Evolutionary conservation across 2,797 vertebrate genomes (phyloP).

Genomic region (Arrhamphus sclerolepis): DNA sequence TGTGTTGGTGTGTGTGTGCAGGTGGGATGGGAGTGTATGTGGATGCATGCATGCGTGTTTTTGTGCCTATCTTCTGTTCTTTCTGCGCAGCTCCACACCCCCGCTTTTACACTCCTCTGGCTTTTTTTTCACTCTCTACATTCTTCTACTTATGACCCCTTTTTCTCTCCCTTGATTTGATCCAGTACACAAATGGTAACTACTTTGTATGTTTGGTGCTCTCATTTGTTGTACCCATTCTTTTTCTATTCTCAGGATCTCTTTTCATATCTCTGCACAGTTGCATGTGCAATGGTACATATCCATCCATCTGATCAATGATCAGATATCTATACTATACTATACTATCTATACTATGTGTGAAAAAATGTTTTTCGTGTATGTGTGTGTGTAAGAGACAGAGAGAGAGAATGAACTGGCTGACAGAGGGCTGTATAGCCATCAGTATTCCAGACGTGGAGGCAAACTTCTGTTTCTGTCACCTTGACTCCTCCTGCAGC

Average conservation of each 20-base stretch:
- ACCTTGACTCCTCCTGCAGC: conserved; percentile 75
- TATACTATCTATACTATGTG: conserved; percentile 44
- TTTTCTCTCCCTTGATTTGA: conserved; percentile 29
- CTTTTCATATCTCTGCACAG: conserved; percentile 30
- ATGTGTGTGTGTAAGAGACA: background rate
- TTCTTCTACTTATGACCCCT: conserved; percentile 44
- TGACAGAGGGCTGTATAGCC: conserved; percentile 51
- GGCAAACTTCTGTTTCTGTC: conserved; percentile 69
- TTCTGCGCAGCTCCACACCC: conserved; percentile 67
- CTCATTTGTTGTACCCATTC: conserved; percentile 32
- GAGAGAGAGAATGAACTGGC: background rate
- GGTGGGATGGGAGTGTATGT: conserved; percentile 15
- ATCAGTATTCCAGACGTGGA: conserved; percentile 75
- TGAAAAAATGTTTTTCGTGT: conserved; percentile 1
- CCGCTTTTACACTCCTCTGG: conserved; percentile 59
- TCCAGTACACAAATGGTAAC: conserved; percentile 32
- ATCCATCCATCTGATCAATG: conserved; percentile 37
- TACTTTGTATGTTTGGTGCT: conserved; percentile 43
- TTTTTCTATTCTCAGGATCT: conserved; percentile 28
- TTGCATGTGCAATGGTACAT: conserved; percentile 19
- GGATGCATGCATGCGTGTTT: conserved; percentile 47
- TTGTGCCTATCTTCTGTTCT: conserved; percentile 60
- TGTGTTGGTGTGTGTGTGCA: conserved; percentile 54
- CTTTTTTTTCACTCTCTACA: conserved; percentile 27
- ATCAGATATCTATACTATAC: conserved; percentile 59